Percentiles rank a stretch among this genome's conserved stretches.
These are phyloP conservation scores for Pollenia amentaria DNA, from an alignment of 2,888 invertebrate species.

Conservation along the genomic window DNA sequence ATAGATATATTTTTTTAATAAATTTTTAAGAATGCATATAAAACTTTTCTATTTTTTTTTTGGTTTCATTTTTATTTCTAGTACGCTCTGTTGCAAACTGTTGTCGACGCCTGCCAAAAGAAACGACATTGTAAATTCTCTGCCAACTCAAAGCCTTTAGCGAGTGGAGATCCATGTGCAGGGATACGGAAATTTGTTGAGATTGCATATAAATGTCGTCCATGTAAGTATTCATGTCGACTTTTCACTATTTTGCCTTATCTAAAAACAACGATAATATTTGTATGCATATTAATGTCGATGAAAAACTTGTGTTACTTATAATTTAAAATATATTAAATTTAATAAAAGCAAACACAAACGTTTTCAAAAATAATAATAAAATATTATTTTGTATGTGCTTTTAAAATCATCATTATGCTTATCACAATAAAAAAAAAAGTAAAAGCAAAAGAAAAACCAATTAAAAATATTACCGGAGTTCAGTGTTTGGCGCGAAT, in stretches of 20 bases:
- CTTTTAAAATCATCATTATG: too few relatives aligned
- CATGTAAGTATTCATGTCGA: slow-evolving; percentile 90
- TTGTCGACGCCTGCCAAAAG: slow-evolving; percentile 97
- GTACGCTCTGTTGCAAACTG: slow-evolving; percentile 96
- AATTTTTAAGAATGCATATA: slow-evolving; percentile 35
- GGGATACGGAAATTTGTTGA: slow-evolving; percentile 96
- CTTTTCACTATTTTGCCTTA: not conserved
- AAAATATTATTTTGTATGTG: too few relatives aligned
- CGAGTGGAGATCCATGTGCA: slow-evolving; percentile 95
- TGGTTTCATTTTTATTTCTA: slow-evolving; percentile 82
- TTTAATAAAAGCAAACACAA: too few relatives aligned
- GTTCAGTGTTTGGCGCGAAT: too few relatives aligned
- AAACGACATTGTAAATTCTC: slow-evolving; percentile 95
- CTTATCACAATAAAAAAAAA: too few relatives aligned
- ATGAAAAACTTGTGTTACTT: not conserved
- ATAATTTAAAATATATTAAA: too few relatives aligned
- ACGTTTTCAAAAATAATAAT: too few relatives aligned
- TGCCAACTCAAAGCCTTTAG: slow-evolving; percentile 93
- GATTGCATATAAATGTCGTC: slow-evolving; percentile 98
- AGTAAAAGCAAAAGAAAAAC: too few relatives aligned
- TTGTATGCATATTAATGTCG: not conserved
- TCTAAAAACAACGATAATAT: slow-evolving; percentile 26
- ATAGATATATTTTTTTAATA: slow-evolving; percentile 18
- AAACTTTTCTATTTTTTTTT: slow-evolving; percentile 12
- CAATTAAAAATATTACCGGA: too few relatives aligned